A percentile compares a stretch with the other conserved stretches of the same genome.
phyloP scores from a whole-genome alignment of 2,888 invertebrate species.

The Sipha maydis region DNA sequence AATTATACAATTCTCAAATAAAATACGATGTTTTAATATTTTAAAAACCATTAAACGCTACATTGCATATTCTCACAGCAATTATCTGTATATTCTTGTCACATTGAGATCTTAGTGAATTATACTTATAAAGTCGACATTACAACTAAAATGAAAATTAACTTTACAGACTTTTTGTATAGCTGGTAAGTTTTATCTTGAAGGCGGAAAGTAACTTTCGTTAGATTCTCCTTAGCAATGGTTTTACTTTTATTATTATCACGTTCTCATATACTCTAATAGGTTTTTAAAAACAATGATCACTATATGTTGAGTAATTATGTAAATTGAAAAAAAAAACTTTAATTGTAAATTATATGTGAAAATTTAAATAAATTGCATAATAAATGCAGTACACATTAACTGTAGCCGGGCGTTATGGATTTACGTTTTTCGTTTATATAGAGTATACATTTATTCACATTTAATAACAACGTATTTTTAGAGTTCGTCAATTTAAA shows the following conservation, averaged over 20 bases:
- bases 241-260: constrained; percentile 29
- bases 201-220: constrained; percentile 4
- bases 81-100: not conserved
- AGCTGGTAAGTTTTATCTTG: not conserved
- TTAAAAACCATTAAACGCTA: too few species aligned
- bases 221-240: constrained; percentile 4
- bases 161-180: constrained; percentile 18
- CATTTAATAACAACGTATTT: constrained; percentile 6
- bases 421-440: constrained; percentile 3
- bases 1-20: too few species aligned
- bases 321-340: constrained; percentile 39
- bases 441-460: not conserved
- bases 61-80: too few species aligned
- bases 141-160: constrained; percentile 9
- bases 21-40: too few species aligned
- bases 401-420: not conserved
- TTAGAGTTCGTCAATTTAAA: constrained; percentile 29
- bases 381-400: not conserved
- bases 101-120: not conserved
- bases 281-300: constrained; percentile 28
- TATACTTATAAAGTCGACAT: constrained; percentile 1
- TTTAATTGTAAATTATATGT: constrained; percentile 21
- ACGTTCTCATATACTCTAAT: constrained; percentile 34
- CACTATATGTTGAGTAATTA: constrained; percentile 16
- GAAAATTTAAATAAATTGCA: constrained; percentile 24